Evolutionary conservation across 1,140 invertebrate species (phyloP).

Genomic region (Hypsibius dujardini): DNA sequence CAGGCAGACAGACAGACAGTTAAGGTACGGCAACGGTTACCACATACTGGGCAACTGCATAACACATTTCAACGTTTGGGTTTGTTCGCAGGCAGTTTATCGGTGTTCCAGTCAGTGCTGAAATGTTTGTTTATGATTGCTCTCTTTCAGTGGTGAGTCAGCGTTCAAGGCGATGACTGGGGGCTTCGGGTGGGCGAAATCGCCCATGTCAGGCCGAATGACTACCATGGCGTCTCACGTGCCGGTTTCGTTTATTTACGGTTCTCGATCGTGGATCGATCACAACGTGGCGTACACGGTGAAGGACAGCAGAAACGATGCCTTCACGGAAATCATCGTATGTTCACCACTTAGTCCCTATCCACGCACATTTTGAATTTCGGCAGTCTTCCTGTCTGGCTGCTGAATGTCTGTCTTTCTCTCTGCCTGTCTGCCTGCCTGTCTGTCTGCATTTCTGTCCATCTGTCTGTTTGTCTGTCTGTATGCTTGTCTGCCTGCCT

Average conservation of each 20-base stretch:
- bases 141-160: constrained; percentile 58
- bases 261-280: constrained; percentile 81
- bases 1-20: no score
- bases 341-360: constrained; percentile 22
- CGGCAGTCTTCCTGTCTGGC: constrained; percentile 3
- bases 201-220: constrained; percentile 72
- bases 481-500: no score
- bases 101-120: constrained; percentile 14
- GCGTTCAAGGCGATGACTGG: constrained; percentile 79
- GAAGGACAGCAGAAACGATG: constrained; percentile 43
- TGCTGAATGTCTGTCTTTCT: no score
- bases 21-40: no score
- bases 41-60: no score
- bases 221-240: constrained; percentile 48
- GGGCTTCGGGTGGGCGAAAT: constrained; percentile 81
- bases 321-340: constrained; percentile 50
- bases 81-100: no score
- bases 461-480: no score
- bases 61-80: no score
- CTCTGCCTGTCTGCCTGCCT: no score
- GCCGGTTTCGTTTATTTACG: constrained; percentile 76
- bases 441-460: no score
- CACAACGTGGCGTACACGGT: constrained; percentile 58
- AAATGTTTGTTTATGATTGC: constrained; percentile 11
- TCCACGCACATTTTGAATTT: not conserved